Evolutionary conservation across 2,888 invertebrate species (phyloP).

Genomic region (Spodoptera exigua): DNA sequence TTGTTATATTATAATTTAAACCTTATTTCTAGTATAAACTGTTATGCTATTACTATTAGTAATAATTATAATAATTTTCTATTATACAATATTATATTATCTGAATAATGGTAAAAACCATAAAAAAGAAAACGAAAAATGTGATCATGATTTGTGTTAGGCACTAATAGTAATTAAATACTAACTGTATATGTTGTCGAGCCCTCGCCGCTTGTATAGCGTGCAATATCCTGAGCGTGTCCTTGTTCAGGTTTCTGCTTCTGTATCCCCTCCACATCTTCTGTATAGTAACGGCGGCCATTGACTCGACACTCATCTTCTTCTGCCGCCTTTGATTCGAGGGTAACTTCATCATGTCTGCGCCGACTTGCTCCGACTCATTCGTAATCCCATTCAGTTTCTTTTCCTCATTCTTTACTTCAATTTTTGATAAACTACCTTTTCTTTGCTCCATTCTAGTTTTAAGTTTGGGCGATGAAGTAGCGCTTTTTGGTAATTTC

Average conservation of each 20-base stretch:
- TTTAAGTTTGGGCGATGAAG: constrained; percentile 83
- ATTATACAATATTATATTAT: too few relatives aligned
- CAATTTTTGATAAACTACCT: constrained; percentile 76
- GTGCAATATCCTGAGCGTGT: constrained; percentile 90
- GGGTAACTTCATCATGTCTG: constrained; percentile 78
- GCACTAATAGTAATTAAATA: neutral
- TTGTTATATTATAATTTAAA: too few relatives aligned
- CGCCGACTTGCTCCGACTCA: constrained; percentile 70
- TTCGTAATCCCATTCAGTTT: constrained; percentile 74
- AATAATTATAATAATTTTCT: too few relatives aligned
- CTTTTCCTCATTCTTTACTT: constrained; percentile 69
- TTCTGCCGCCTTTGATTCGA: constrained; percentile 83
- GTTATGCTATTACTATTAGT: too few relatives aligned
- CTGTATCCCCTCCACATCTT: constrained; percentile 96
- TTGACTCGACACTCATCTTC: constrained; percentile 78
- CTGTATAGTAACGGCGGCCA: constrained; percentile 94
- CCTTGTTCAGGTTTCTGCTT: constrained; percentile 92
- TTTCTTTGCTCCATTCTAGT: constrained; percentile 83
- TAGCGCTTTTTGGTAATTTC: constrained; percentile 83
- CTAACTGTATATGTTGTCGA: constrained; percentile 95
- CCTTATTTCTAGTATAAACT: too few relatives aligned
- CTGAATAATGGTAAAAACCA: too few relatives aligned
- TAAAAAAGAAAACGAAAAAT: too few relatives aligned
- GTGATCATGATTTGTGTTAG: too few relatives aligned
- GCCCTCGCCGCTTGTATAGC: constrained; percentile 93